Base-by-base conservation (phyloP, 1,140 invertebrate genomes). In the Zaprionus nigranus region DNA sequence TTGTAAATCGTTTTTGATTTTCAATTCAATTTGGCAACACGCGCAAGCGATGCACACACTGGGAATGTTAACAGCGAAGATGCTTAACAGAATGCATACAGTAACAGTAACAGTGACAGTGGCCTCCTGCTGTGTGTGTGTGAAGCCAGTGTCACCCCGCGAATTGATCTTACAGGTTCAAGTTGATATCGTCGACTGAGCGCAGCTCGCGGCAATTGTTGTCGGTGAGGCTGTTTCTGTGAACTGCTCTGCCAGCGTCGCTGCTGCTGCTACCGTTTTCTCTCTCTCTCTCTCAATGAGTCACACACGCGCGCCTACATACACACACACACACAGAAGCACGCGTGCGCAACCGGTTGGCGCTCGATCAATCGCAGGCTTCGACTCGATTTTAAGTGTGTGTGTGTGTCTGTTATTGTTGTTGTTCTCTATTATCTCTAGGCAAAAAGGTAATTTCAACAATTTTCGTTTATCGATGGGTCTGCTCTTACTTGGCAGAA, bases 141-240 rank as follows among this genome's bases (percentile, higher is more conserved):
- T 34, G 9, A 34, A 34, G 30, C 9, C 30, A 34, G n/a, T 46
- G n/a, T 51, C 74, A 80, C 79, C 28, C 70, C 84, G 78, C 78
- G 75, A 72, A 76, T 75, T 75, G 85, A 90, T 90, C 85, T 82
- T 79, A 66, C 79, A 64, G 82, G 81, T 84, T 90, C 79, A 78
- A 71, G 86, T 79, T 81, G 79, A 66, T 80, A 67, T 79, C 70
- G 79, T 57, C 61, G 86, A 90, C 86, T 90, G 85, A 88, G 78
- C 69, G 65, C 49, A 67, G 81, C 66, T 71, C 53, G 60, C 28
- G 54, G 5, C 65, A 49, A n/a, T 22, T 46, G 51, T 4, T 59
- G 20, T 24, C n/a, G 26, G 17, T 28, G 36, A 63, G 26, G 15
- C 49, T 72, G 43, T 34, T 38, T 30, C 63, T 57, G 26, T 9